Evolutionary conservation across 2,888 invertebrate species (phyloP), one percentile per base, ranked within the genome.

Genomic region (Anaspis maculata): DNA sequence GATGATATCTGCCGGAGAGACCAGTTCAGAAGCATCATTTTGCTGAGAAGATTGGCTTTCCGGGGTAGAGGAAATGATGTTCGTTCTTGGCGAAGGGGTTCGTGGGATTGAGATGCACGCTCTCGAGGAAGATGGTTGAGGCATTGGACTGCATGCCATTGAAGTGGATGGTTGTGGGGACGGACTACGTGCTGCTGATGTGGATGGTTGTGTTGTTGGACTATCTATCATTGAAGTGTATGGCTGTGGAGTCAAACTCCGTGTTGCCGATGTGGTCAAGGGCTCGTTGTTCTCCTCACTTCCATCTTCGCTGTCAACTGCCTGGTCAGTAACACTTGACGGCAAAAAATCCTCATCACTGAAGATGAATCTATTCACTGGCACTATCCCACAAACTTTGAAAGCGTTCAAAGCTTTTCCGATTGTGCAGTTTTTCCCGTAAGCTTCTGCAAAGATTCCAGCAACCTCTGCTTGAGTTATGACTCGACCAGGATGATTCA

Each of bases 321-420:
- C 6, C 9, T 6, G 21, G 9, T 19, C 21, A 19, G 21, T 19
- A 6, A 19, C 21, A 19, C 6, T 7, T 7, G 21, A 6, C 9
- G 21, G 6, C 21, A 9, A 7, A 9, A 19, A 19, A 19, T 19
- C 21, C 9, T 19, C 21, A 7, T 19, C 21, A 7, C 6, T 7
- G 9, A 19, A 19, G 6, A 19, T 19, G 21, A 7, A 6, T 19
- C 21, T 19, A 19, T 19, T 9, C 6, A 19, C 13, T 12, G 26
- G 26, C 26, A 11, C 3, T 26, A 9, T 26, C 12, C 26, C 26
- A 26, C 12, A 26, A 10, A 13, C 6, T 13, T 26, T 26, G 13
- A 3, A 26, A 26, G 12, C 26, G 3, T n/a, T 12, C 11, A 13
- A 4, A 5, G 26, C 26, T 12, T 26, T 26, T 12, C 3, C 3